Evolutionary conservation across 1,140 invertebrate genomes (phyloP).

Genomic region (Zophobas morio): DNA sequence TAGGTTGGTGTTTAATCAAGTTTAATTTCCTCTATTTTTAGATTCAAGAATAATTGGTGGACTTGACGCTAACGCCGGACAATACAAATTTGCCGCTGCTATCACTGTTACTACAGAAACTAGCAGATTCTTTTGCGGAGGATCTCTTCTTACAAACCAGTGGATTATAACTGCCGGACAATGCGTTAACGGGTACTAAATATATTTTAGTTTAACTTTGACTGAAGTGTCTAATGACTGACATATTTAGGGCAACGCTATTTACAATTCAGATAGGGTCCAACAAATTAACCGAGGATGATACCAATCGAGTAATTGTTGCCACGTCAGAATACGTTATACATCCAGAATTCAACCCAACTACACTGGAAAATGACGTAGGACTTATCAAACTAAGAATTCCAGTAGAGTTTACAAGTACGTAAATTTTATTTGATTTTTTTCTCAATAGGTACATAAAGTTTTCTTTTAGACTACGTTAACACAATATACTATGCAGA

Average conservation of each 20-base stretch:
- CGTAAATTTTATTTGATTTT: not conserved
- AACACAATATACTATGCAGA: not conserved
- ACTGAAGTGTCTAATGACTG: not conserved
- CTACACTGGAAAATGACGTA: slow-evolving; percentile 24
- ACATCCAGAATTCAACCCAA: slow-evolving; percentile 13
- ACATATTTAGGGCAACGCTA: slow-evolving; percentile 8
- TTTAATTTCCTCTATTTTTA: too few relatives aligned
- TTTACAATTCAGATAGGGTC: slow-evolving; percentile 17
- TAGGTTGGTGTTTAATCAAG: too few relatives aligned
- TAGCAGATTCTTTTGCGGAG: slow-evolving; percentile 10
- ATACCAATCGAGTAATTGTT: slow-evolving; percentile 12
- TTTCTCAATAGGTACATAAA: not conserved
- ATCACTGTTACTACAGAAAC: not conserved
- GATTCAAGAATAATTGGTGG: slow-evolving; percentile 12
- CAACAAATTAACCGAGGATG: slow-evolving; percentile 7
- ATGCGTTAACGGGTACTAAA: slow-evolving; percentile 3
- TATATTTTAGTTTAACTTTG: too few relatives aligned
- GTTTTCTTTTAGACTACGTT: slow-evolving; percentile 16
- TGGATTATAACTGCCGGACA: slow-evolving; percentile 17
- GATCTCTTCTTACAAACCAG: not conserved
- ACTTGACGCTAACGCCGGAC: not conserved
- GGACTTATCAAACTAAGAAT: slow-evolving; percentile 9
- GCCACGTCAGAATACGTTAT: not conserved
- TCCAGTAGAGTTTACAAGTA: slow-evolving; percentile 21
- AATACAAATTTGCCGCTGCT: not conserved